Evolutionary conservation across 2,888 invertebrate species (phyloP), one percentile per base, ranked within the genome.

Genomic region (Gymnosoma rotundatum): DNA sequence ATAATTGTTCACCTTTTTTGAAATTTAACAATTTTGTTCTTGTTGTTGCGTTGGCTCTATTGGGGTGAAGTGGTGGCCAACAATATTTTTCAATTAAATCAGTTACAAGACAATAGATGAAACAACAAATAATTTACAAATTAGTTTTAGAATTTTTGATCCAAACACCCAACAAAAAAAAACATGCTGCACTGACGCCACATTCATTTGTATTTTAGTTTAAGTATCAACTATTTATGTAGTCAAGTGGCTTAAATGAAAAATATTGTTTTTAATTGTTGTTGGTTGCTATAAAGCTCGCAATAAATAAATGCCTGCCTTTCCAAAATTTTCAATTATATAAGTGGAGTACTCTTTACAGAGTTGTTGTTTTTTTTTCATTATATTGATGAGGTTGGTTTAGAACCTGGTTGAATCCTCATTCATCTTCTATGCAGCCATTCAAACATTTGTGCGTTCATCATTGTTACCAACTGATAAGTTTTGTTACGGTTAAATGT

Each of bases 51-150:
- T 45, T 42, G 21, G 79, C 32, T 69, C 36, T 63, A 54, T 54
- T 69, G 69, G 69, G 61, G 61, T 56, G 48, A 64, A 72, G 56
- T 69, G 75, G 64, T 70, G 63, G 75, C 81, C 75, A 82, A 82
- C 76, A 75, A 82, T 70, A 76, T 82, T 82, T 70, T 82, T 72
- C 81, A 82, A 64, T 82, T 82, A 82, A 78, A 78, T 73, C 78
- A 63, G 67, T 73, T 69, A 52, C 69, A 69, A 67, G 73, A 78
- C 73, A 63, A 61, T 64, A 9, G 32, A 56, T 38, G 50, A 63
- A 78, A 78, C 73, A 84, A 84, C 81, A 84, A 81, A 84, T 81
- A 81, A 84, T 84, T 84, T 84, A 78, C 60, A 84, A 84, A 84
- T 84, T 78, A 84, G 78, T 84, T 84, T 84, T 84, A 84, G 81